Percentiles rank a stretch among this genome's conserved stretches.
phyloP scores from a whole-genome alignment of 2,888 invertebrate genomes.

The Molorchus minor region DNA sequence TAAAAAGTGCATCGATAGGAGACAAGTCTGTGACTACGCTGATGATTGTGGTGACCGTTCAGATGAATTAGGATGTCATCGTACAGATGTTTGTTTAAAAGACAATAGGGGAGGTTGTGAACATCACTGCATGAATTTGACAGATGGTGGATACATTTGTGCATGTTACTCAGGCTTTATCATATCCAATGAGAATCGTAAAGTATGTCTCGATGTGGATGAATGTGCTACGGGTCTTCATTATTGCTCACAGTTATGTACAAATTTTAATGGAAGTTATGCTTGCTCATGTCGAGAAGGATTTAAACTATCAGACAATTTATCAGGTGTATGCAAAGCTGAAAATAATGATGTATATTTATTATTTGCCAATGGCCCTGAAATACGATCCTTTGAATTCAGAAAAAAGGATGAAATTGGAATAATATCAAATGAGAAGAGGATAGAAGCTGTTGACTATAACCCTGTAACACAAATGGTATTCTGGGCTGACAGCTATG shows the following conservation, averaged over 20 bases:
- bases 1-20: conserved; percentile 81
- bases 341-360: conserved; percentile 73
- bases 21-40: conserved; percentile 85
- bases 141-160: conserved; percentile 87
- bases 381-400: conserved; percentile 79
- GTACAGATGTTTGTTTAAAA: conserved; percentile 69
- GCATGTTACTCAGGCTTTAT: conserved; percentile 89
- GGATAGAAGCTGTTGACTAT: conserved; percentile 92
- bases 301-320: conserved; percentile 77
- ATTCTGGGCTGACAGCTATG: conserved; percentile 95
- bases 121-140: conserved; percentile 89
- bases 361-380: conserved; percentile 84
- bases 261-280: conserved; percentile 89
- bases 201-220: conserved; percentile 88
- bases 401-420: conserved; percentile 75
- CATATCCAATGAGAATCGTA: conserved; percentile 80
- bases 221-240: conserved; percentile 86
- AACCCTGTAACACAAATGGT: conserved; percentile 85
- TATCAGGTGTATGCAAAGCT: conserved; percentile 86
- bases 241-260: conserved; percentile 93
- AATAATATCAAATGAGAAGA: conserved; percentile 84
- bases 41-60: conserved; percentile 92
- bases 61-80: conserved; percentile 90
- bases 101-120: conserved; percentile 83
- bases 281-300: conserved; percentile 88